Base-by-base conservation (phyloP, 2,888 invertebrate species). In the Sphaerophoria rueppellii region DNA sequence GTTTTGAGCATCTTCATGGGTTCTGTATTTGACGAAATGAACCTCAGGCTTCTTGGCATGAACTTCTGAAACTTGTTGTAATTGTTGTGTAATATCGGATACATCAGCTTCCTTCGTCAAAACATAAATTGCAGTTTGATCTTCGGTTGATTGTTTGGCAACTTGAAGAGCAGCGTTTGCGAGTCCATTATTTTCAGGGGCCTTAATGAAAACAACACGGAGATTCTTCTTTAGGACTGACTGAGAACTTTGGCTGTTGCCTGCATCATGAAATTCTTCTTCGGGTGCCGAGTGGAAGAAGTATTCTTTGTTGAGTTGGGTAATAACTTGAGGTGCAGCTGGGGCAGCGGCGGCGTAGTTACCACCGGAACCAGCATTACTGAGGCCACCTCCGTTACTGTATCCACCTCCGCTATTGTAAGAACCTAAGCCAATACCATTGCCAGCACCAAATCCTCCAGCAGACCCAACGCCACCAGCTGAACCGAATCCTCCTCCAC, bases 1-100 rank as follows among this genome's bases (percentile, higher is more conserved):
- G 65, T 90, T 89, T 81, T 88, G 88, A 70, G 91, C 91, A 87
- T 91, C 91, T 86, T 90, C 89, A 2, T 87, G 88, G 0, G 90
- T 91, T 72, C 90, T 90, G 87, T 91, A 91, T 87, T 91, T 91
- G 86, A 91, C 89, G 77, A 91, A 91, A 82, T 90, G 90, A 4
- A 90, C 90, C 86, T 91, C 90, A 83, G 90, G 90, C 82, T 89
- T 90, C 86, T 89, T 88, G 81, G 88, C 88, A 87, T 77, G 88
- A 81, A 88, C 88, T 87, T 87, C 86, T 67, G 88, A 88, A 77
- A 89, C 77, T 74, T 88, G 80, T 78, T 90, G 90, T 74, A 89
- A 81, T 77, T 89, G 90, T 86, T 86, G 88, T 86, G 89, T 89
- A 74, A 90, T 86, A 80, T 89, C 89, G 32, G 89, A 87, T 4